Evolutionary conservation across 1,140 invertebrate species (phyloP), one percentile per base, ranked within the genome.

Genomic region (Camponotus pennsylvanicus): DNA sequence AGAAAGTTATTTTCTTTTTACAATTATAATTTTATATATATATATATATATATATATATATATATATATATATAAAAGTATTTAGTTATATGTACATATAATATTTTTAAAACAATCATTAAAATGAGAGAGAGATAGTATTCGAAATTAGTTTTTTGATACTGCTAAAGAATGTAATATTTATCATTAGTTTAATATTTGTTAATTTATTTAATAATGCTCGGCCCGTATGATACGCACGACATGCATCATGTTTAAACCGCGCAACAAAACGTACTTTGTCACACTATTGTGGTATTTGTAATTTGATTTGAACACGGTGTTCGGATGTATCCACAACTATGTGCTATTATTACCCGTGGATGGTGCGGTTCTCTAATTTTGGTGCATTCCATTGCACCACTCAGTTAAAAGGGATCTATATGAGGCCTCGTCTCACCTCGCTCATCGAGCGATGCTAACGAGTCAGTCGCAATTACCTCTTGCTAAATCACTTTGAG

Each of bases 291-390:
- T 82, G 55, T 27, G 40, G 37, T 73, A 82, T 82, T 82, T 73
- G 67, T 73, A 73, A 82, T 82, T 71, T 82, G 67, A 82, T 82
- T 82, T 73, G 67, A 73, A 61, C 40, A 45, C 27, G 27, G 2
- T 61, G 63, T 69, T 52, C 34, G 4, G 8, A 21, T 37, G 55
- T 37, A 73, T 82, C 67, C 67, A 27, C 79, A 82, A 61, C 55
- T 73, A 73, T 73, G 79, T 27, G 18, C 40, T 59, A 45, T 67
- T 73, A 73, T 40, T 82, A 40, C 11, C 27, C 61, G 79, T 18
- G 79, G 67, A 82, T 52, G 67, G 13, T 82, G 79, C 40, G 79
- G 79, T 82, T 82, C 79, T 73, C 79, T 82, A 82, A 82, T 73
- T 82, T 82, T 55, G 52, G 40, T 61, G 79, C 67, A 82, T 82